Evolutionary conservation across 2,113 vertebrate genomes (phyloP).

Genomic region (Furnarius figulus): DNA sequence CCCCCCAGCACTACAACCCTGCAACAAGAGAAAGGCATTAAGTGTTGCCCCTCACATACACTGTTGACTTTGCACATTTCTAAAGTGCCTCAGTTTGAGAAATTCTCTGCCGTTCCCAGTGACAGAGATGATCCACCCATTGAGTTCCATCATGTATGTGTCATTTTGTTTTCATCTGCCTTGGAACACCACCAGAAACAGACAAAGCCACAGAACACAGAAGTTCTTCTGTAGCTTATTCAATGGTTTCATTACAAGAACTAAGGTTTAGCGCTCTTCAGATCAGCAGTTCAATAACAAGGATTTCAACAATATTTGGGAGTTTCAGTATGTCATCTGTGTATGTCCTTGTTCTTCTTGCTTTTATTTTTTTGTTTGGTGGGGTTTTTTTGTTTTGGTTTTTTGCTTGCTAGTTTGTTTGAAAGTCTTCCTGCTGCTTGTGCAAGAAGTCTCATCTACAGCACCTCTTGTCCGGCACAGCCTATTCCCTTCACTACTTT

Average conservation of each 20-base stretch:
- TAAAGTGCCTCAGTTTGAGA: not conserved
- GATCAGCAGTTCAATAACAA: not conserved
- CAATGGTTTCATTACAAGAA: not conserved
- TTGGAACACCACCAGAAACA: not conserved
- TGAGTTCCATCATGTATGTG: not conserved
- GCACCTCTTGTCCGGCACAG: not conserved
- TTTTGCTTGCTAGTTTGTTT: too few relatives aligned
- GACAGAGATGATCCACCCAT: not conserved
- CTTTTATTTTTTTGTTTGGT: not conserved
- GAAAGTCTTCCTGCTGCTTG: not conserved
- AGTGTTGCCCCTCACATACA: not conserved
- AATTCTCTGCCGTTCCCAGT: not conserved
- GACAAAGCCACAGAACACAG: conserved; percentile 15
- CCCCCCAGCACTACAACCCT: not conserved
- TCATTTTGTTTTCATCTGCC: conserved; percentile 13
- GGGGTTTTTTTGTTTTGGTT: not conserved
- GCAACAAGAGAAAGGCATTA: not conserved
- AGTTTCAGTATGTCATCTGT: not conserved
- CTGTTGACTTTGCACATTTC: not conserved
- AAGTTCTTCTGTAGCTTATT: conserved; percentile 1
- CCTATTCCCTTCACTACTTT: not conserved
- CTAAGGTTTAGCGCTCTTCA: not conserved
- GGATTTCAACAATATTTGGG: not conserved
- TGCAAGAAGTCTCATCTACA: not conserved
- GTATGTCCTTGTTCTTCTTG: not conserved